These are phyloP conservation scores for Xiphydria camelus DNA, from an alignment of 2,888 invertebrate species.

Conservation along the genomic window DNA sequence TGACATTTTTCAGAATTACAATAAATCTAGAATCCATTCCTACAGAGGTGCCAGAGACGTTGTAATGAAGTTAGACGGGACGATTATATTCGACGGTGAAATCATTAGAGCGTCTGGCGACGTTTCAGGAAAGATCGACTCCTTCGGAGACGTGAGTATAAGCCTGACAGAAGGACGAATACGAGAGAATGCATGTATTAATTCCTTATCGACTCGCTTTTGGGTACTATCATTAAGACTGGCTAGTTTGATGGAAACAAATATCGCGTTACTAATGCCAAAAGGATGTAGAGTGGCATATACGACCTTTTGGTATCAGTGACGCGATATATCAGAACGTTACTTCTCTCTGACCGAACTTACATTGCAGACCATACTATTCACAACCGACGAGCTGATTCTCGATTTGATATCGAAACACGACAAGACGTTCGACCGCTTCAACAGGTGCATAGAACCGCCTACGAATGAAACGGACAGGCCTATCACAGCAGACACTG, in stretches of 20 bases:
- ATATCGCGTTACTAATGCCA: too few relatives aligned
- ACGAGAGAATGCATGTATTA: too few relatives aligned
- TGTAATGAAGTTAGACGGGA: slow-evolving; percentile 70
- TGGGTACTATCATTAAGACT: slow-evolving; percentile 2
- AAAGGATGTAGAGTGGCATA: too few relatives aligned
- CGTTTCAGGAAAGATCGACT: slow-evolving; percentile 69
- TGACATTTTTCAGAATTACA: slow-evolving; percentile 72
- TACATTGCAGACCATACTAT: slow-evolving; percentile 77
- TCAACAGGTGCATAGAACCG: slow-evolving; percentile 57
- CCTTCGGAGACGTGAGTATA: slow-evolving; percentile 71
- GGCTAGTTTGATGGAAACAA: too few relatives aligned
- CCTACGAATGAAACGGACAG: slow-evolving; percentile 62
- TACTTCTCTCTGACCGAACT: too few relatives aligned
- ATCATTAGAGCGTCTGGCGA: slow-evolving; percentile 79
- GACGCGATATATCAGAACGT: too few relatives aligned
- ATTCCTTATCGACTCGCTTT: slow-evolving; percentile 8
- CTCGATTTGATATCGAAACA: slow-evolving; percentile 65
- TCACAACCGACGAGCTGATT: slow-evolving; percentile 76
- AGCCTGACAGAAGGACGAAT: too few relatives aligned
- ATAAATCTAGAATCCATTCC: slow-evolving; percentile 84
- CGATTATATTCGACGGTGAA: slow-evolving; percentile 77
- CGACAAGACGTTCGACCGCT: slow-evolving; percentile 58
- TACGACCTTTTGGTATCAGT: too few relatives aligned
- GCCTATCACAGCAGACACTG: slow-evolving; percentile 65
- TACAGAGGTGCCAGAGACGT: slow-evolving; percentile 75